Conservation (phyloP, 2,888 invertebrate species). For the Thymelicus sylvestris region DNA sequence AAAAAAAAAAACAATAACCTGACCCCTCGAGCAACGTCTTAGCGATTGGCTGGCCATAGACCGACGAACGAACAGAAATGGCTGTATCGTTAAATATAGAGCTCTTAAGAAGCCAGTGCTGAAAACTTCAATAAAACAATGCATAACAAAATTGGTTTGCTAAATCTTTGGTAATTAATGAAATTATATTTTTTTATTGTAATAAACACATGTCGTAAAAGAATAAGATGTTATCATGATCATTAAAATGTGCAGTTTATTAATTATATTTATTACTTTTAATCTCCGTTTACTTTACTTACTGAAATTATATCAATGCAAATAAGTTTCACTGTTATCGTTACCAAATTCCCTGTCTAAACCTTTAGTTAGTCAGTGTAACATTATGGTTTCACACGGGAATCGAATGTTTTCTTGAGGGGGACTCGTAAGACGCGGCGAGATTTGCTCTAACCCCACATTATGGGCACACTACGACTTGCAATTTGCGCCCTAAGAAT, state of each 20-base stretch:
- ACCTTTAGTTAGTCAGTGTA: slow-evolving; percentile 8
- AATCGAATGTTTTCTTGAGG: slow-evolving; percentile 74
- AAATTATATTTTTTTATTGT: too few relatives aligned
- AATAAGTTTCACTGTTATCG: too few relatives aligned
- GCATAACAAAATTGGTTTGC: too few relatives aligned
- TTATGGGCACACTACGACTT: slow-evolving; percentile 43
- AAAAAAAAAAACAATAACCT: slow-evolving; percentile 63
- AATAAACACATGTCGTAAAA: too few relatives aligned
- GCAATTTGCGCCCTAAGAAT: slow-evolving; percentile 38
- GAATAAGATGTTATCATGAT: too few relatives aligned
- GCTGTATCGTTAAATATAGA: neutral
- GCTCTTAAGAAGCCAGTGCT: neutral
- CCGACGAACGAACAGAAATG: slow-evolving; percentile 40
- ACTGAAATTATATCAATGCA: too few relatives aligned
- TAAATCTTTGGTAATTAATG: too few relatives aligned
- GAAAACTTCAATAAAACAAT: too few relatives aligned
- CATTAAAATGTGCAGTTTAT: too few relatives aligned
- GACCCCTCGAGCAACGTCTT: slow-evolving; percentile 70
- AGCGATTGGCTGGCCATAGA: slow-evolving; percentile 47
- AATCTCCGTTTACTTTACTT: too few relatives aligned
- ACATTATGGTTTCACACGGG: slow-evolving; percentile 73
- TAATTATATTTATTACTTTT: too few relatives aligned
- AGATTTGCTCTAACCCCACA: slow-evolving; percentile 45
- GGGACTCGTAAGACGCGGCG: slow-evolving; percentile 60
- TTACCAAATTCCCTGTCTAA: neutral